Base-by-base conservation (phyloP, 2,888 invertebrate species). In the Acrobasis repandana region DNA sequence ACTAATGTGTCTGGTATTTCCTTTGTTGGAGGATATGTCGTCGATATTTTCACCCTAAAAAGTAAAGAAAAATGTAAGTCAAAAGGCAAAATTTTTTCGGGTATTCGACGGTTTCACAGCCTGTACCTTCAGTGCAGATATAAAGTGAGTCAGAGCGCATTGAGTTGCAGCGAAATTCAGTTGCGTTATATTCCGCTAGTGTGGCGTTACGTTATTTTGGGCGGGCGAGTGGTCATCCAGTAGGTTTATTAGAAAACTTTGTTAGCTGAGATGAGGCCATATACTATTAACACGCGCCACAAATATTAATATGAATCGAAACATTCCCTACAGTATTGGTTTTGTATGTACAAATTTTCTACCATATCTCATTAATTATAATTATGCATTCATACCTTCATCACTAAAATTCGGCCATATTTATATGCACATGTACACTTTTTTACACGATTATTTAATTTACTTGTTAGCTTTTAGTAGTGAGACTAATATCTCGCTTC, bases 221-320 rank as follows among this genome's bases (percentile, higher is more conserved):
- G 63, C 63, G 68, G n/a, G 67, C 57, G 65, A 73, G 78, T 75
- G 67, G 73, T 83, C 89, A 88, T 90, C 90, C 85, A 85, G 84
- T 87, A 83, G 85, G 85, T 90, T 91, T 90, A 74, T 86, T 79
- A 81, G 72, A 79, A 90, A 90, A 86, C 87, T 88, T 84, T 63
- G 63, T 66, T 72, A 81, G 85, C 90, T 88, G 87, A 68, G 90
- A 90, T 89, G 90, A 86, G 85, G 86, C 85, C 80, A 77, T 77
- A 72, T 61, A 68, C 72, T 64, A 67, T 67, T 60, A 63, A 59
- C 61, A 64, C 43, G 14, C 43, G 43, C 61, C 68, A 62, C 62
- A 61, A 65, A 51, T 47, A 59, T 61, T 61, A 66, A 67, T 67
- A 63, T 64, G 66, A 64, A 67, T 70, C 67, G 61, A 67, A 70